These are phyloP conservation scores for Acanthis flammea DNA, from an alignment of 2,797 vertebrate species.

Conservation along the genomic window DNA sequence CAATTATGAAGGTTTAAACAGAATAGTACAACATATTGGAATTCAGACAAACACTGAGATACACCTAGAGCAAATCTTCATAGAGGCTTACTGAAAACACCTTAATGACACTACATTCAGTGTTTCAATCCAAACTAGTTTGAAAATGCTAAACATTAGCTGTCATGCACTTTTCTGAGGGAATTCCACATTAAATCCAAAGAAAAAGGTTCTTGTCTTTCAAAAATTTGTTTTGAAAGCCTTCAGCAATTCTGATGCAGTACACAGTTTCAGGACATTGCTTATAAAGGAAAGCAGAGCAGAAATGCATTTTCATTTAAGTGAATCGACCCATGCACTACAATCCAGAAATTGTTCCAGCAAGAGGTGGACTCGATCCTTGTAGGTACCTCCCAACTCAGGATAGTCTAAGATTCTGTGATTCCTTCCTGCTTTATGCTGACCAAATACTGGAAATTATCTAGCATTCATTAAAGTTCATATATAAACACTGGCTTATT, in stretches of 20 bases:
- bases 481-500: not conserved
- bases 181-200: not conserved
- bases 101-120: not conserved
- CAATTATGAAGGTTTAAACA: not conserved
- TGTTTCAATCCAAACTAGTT: not conserved
- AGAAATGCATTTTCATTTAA: not conserved
- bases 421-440: not conserved
- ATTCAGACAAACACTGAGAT: not conserved
- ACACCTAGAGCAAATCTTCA: not conserved
- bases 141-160: not conserved
- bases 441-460: not conserved
- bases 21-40: not conserved
- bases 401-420: not conserved
- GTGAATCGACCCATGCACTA: not conserved
- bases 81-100: not conserved
- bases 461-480: not conserved
- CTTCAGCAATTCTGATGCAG: not conserved
- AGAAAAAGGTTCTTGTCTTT: not conserved
- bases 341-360: not conserved
- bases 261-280: not conserved
- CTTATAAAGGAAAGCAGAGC: not conserved
- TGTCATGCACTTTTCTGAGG: not conserved
- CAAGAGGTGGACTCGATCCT: fast-evolving
- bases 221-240: not conserved
- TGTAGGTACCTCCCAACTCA: not conserved